phyloP scores from a whole-genome alignment of 2,888 invertebrate species.

The Euphydryas editha region DNA sequence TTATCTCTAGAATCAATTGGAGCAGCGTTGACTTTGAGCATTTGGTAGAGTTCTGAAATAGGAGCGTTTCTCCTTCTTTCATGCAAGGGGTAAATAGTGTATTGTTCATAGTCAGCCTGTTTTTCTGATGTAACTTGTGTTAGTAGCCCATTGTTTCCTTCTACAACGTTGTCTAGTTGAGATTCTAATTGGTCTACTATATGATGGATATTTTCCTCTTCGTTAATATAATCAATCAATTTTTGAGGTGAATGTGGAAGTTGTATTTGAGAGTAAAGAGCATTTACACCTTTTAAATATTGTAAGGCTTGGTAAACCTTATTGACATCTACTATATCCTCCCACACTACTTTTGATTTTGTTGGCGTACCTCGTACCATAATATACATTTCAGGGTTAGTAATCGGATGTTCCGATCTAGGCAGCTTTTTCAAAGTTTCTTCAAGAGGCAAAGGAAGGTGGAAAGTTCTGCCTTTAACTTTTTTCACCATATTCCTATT shows the following conservation, averaged over 20 bases:
- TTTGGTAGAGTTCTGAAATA: constrained; percentile 42
- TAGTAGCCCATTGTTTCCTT: constrained; percentile 6
- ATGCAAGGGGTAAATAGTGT: constrained; percentile 38
- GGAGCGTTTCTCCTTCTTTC: constrained; percentile 35
- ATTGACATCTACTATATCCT: constrained; percentile 47
- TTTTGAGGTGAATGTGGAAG: neutral
- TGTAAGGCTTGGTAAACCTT: constrained; percentile 48
- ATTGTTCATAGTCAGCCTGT: constrained; percentile 31
- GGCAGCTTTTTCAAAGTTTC: constrained; percentile 53
- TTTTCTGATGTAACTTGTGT: constrained; percentile 26
- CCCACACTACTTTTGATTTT: neutral
- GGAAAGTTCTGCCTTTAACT: constrained; percentile 45
- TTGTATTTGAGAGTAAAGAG: neutral
- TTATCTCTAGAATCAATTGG: constrained; percentile 39
- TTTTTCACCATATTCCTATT: constrained; percentile 44
- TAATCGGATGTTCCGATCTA: constrained; percentile 10
- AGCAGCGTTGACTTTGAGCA: constrained; percentile 40
- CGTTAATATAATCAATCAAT: neutral
- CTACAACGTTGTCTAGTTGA: neutral
- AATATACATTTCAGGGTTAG: constrained; percentile 30
- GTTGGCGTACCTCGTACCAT: constrained; percentile 46
- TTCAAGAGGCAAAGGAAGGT: constrained; percentile 54
- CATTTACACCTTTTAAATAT: constrained; percentile 44
- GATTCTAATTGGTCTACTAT: neutral
- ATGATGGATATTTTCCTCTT: neutral